Conservation (phyloP, 2,797 vertebrate genomes). For the Onychomys arenicola region DNA sequence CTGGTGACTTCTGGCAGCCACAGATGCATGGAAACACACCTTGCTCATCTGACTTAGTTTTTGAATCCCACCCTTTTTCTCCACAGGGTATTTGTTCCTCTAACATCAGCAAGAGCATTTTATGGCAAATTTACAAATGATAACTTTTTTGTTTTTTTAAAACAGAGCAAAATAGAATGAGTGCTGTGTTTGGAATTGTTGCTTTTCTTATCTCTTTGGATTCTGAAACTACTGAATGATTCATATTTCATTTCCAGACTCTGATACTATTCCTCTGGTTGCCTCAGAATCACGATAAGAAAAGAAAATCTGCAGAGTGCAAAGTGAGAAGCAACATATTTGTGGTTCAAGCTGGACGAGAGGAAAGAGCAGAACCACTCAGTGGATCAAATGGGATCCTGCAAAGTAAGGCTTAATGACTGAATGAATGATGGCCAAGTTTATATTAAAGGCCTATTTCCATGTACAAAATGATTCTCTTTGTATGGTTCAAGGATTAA, state of each 20-base stretch:
- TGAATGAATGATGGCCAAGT: slow-evolving; percentile 73
- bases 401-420: slow-evolving; percentile 69
- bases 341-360: slow-evolving; percentile 70
- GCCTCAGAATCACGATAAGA: slow-evolving; percentile 67
- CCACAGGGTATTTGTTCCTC: background rate
- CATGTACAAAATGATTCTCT: slow-evolving; percentile 68
- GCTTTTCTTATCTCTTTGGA: slow-evolving; percentile 68
- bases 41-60: background rate
- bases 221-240: slow-evolving; percentile 60
- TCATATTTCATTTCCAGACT: slow-evolving; percentile 68
- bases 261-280: slow-evolving; percentile 57
- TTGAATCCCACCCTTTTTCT: background rate
- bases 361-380: slow-evolving; percentile 74
- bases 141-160: slow-evolving; percentile 8
- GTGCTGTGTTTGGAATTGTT: slow-evolving; percentile 50
- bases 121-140: slow-evolving; percentile 57
- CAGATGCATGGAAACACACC: background rate
- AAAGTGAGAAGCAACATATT: slow-evolving; percentile 68
- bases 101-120: slow-evolving; percentile 34
- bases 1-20: background rate
- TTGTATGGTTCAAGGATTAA: slow-evolving; percentile 68
- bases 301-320: slow-evolving; percentile 45
- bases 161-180: slow-evolving; percentile 32
- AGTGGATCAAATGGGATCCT: slow-evolving; percentile 68
- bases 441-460: slow-evolving; percentile 80